Evolutionary conservation across 2,113 vertebrate species (phyloP).

Genomic region (Malurus elegans): DNA sequence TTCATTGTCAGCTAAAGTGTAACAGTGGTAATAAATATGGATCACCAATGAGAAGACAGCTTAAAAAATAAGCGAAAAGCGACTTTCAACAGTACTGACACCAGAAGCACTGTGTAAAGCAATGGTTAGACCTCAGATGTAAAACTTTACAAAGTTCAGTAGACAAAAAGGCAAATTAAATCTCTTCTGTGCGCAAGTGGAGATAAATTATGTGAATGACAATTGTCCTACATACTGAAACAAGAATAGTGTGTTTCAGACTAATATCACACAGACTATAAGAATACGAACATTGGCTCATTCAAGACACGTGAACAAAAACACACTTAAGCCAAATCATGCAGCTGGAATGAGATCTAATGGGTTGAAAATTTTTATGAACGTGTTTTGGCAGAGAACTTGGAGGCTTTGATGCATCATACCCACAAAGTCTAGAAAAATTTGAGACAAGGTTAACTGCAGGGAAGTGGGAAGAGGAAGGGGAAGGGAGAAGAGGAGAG

Average conservation of each 20-base stretch:
- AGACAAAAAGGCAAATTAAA: neutral
- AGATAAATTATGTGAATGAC: neutral
- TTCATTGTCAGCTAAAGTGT: neutral
- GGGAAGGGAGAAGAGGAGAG: too few species aligned
- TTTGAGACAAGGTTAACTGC: neutral
- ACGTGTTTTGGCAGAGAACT: neutral
- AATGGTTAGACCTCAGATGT: neutral
- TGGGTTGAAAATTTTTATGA: neutral
- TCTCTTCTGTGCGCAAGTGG: rapidly evolving
- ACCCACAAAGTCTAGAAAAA: neutral
- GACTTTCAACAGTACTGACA: neutral
- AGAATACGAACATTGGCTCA: neutral
- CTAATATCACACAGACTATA: neutral
- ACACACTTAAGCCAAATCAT: neutral
- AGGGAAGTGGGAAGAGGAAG: neutral
- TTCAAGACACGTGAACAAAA: neutral
- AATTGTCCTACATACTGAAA: neutral
- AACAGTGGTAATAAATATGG: neutral
- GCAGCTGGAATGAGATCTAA: neutral
- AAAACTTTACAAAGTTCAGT: neutral
- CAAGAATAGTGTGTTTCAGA: neutral
- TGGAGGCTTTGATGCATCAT: neutral
- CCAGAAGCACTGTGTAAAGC: neutral
- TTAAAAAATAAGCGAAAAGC: neutral
- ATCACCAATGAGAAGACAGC: neutral